Conservation (phyloP, 2,888 invertebrate genomes). For the Muschampia plurimacula region DNA sequence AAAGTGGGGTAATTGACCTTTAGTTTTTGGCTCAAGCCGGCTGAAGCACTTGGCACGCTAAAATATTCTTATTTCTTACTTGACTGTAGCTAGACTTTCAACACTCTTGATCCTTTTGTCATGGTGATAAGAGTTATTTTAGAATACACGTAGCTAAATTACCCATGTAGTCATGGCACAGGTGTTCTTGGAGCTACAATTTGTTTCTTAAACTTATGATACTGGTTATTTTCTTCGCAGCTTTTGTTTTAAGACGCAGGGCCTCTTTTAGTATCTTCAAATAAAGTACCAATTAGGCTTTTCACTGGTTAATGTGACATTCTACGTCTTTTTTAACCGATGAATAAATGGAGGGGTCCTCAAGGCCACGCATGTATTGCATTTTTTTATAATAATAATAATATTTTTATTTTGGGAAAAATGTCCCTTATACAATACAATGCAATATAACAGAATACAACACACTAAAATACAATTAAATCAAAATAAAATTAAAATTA, state of each 20-base stretch:
- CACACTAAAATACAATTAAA: too few relatives aligned
- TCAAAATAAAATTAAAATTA: too few relatives aligned
- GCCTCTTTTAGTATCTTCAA: background rate
- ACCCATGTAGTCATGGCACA: constrained; percentile 29
- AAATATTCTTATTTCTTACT: constrained; percentile 5
- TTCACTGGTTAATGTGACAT: too few relatives aligned
- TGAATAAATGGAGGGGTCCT: too few relatives aligned
- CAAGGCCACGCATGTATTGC: too few relatives aligned
- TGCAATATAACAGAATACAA: too few relatives aligned
- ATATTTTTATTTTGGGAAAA: too few relatives aligned
- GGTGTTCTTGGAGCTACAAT: constrained; percentile 34
- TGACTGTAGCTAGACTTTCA: background rate
- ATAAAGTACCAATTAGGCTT: too few relatives aligned
- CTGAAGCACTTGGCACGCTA: background rate
- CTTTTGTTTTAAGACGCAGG: constrained; percentile 14
- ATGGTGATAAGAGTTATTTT: constrained; percentile 4
- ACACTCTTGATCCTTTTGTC: background rate
- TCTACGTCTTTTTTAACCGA: too few relatives aligned
- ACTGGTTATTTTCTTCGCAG: constrained; percentile 15
- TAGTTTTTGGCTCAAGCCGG: constrained; percentile 15
- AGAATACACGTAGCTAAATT: background rate
- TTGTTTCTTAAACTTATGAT: constrained; percentile 31
- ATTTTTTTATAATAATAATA: too few relatives aligned
- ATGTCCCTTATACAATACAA: too few relatives aligned
- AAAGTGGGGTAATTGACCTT: constrained; percentile 10